phyloP scores from a whole-genome alignment of 2,797 vertebrate genomes.

The Salmo trutta region DNA sequence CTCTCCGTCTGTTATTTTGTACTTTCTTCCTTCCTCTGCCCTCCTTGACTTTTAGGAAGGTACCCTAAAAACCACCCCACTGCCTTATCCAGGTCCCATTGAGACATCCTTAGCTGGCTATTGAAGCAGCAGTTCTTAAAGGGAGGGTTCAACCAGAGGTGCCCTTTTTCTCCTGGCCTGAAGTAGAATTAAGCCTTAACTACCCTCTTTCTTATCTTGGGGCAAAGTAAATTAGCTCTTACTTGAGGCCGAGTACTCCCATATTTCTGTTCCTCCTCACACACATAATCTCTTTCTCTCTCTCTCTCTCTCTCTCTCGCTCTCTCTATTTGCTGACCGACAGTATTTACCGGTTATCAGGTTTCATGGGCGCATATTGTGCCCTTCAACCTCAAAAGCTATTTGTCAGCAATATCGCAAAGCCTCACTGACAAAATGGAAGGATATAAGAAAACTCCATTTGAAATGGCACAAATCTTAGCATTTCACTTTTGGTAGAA shows the following conservation, averaged over 20 bases:
- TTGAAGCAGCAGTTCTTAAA: neutral
- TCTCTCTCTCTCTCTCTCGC: neutral
- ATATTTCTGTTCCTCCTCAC: neutral
- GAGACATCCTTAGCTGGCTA: neutral
- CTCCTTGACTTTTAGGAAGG: neutral
- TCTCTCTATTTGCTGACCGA: neutral
- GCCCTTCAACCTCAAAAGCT: neutral
- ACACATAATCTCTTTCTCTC: neutral
- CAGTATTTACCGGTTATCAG: neutral
- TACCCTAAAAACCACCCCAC: neutral
- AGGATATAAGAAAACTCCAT: neutral
- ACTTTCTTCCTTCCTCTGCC: neutral
- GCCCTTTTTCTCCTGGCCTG: neutral
- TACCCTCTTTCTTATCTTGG: neutral
- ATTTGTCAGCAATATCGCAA: slow-evolving; percentile 6
- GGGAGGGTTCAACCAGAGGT: neutral
- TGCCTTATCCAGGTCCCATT: neutral
- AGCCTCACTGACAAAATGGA: slow-evolving; percentile 2
- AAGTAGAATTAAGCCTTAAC: neutral
- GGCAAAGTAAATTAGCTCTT: neutral
- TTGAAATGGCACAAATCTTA: neutral
- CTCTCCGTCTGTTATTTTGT: neutral
- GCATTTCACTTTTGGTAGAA: neutral
- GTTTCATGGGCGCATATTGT: neutral
- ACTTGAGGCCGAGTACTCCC: neutral